phyloP scores from a whole-genome alignment of 2,113 vertebrate species.

The Microcebus jonahi region DNA sequence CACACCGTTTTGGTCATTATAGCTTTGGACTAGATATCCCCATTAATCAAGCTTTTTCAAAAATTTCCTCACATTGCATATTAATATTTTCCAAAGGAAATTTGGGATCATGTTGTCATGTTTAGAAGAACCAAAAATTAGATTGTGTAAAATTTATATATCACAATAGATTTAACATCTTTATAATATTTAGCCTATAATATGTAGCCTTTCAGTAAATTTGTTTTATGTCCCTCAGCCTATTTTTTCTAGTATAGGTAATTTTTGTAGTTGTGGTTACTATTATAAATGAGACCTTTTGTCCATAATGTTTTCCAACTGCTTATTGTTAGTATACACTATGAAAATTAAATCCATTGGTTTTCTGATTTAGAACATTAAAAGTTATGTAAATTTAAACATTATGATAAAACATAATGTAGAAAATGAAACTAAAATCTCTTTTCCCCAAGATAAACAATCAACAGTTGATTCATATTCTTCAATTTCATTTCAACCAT shows the following conservation, averaged over 20 bases:
- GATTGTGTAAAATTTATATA: background rate
- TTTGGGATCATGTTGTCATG: conserved; percentile 9
- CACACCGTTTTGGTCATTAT: background rate
- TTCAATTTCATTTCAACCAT: background rate
- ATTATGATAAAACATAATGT: background rate
- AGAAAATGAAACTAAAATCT: conserved; percentile 11
- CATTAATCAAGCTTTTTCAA: background rate
- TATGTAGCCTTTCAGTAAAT: background rate
- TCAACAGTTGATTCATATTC: background rate
- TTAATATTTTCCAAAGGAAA: background rate
- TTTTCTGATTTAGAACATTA: background rate
- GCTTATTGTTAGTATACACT: background rate
- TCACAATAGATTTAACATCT: background rate
- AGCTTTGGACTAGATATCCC: background rate
- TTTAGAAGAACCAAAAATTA: background rate
- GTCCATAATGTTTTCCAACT: background rate
- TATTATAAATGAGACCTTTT: background rate
- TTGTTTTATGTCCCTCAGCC: background rate
- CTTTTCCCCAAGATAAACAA: background rate
- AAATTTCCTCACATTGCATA: background rate
- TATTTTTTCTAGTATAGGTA: background rate
- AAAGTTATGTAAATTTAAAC: background rate
- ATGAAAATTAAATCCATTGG: background rate
- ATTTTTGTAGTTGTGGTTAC: background rate
- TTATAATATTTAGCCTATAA: conserved; percentile 18